Base-by-base conservation (phyloP, 2,797 vertebrate species). In the Sus cebifrons region DNA sequence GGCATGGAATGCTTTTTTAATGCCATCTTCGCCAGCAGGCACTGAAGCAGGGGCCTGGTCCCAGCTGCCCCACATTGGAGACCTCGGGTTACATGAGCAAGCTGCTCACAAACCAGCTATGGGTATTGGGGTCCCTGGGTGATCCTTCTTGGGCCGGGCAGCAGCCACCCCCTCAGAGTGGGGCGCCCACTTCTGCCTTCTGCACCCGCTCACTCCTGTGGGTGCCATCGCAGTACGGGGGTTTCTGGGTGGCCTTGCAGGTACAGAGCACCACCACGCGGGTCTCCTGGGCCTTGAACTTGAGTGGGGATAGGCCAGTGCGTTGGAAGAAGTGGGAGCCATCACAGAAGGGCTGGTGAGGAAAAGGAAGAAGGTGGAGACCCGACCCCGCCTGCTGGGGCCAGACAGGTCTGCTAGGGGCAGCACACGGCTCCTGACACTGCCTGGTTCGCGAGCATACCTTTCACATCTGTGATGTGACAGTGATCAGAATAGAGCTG, bases 321-420 rank as follows among this genome's bases (percentile, higher is more conserved):
- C 98, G 97, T 62, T 97, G 96, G 32, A 67, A 97, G 94, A 97
- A 98, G 98, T 99, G 99, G 58, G 99, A 44, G 15, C 99, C 99
- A 0, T 99, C 99, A 6, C 99, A 99, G 98, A 99, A 99, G 13
- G 99, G 99, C 99, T 99, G 98, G 27, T 58, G 94, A 60, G 44
- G 2, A 12, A 87, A 87, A 1, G 27, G 91, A 8, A 32, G 64
- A 32, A 3, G 5, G 84, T 4, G 86, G 60, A 93, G 68, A 36
- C 68, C n/a, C 14, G 12, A 16, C 44, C 58, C 15, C 21, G 29
- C 64, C 52, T 36, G 17, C 64, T 52, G 18, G 11, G 20, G 25
- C 11, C 0, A 44, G 12, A 5, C 29, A 13, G 52, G 49, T 13
- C 32, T 29, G 40, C 78, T 20, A 77, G 44, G 18, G n/a, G 70